These are phyloP conservation scores for Hypothenemus hampei DNA, from an alignment of 1,140 invertebrate species.

Conservation along the genomic window DNA sequence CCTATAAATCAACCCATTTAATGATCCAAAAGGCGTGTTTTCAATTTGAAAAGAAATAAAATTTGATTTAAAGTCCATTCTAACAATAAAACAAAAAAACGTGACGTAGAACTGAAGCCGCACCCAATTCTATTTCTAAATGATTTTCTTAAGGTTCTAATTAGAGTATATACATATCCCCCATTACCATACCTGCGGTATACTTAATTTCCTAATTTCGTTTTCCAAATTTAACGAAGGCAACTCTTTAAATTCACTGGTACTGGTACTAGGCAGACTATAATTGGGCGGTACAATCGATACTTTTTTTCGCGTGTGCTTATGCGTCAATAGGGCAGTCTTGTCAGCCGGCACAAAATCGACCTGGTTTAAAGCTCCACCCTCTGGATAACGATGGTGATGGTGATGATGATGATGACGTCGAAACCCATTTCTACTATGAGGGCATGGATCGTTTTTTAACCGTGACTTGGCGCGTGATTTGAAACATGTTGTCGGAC, in stretches of 20 bases:
- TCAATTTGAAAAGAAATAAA: not conserved
- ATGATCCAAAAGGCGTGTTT: not conserved
- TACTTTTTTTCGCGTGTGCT: constrained; percentile 40
- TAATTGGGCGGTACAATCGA: constrained; percentile 43
- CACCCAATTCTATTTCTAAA: too few relatives aligned
- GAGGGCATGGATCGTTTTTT: constrained; percentile 41
- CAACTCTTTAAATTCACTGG: constrained; percentile 33
- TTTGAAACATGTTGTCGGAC: constrained; percentile 44
- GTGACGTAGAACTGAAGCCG: too few relatives aligned
- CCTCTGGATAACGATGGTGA: constrained; percentile 22
- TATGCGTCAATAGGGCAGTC: constrained; percentile 31
- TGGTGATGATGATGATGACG: not conserved
- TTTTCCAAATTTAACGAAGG: constrained; percentile 30
- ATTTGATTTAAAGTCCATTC: not conserved
- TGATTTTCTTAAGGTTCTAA: too few relatives aligned
- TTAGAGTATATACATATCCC: too few relatives aligned
- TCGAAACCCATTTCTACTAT: constrained; percentile 22
- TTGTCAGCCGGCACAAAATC: constrained; percentile 35
- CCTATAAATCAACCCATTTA: not conserved
- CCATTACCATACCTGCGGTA: constrained; percentile 23
- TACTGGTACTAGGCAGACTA: constrained; percentile 40
- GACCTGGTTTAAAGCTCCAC: constrained; percentile 22
- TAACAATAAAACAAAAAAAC: not conserved
- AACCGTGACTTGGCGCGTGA: constrained; percentile 38
- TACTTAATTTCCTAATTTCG: constrained; percentile 25